These are phyloP conservation scores for Lophochroa leadbeateri DNA, from an alignment of 2,113 vertebrate genomes.

Conservation along the genomic window DNA sequence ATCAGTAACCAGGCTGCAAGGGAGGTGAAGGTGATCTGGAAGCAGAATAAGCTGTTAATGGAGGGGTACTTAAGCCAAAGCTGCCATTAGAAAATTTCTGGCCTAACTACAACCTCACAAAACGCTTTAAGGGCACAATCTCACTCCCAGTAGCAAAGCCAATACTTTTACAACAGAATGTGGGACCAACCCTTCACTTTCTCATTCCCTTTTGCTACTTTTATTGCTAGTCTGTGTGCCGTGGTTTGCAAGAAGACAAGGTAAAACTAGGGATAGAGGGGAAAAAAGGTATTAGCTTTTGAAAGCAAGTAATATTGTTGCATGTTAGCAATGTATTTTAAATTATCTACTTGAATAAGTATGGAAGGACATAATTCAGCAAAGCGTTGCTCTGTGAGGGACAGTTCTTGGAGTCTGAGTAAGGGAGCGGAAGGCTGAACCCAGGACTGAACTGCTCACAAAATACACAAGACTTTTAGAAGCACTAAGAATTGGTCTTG, in stretches of 20 bases:
- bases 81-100: not conserved
- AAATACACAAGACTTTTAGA: not conserved
- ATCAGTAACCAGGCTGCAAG: accelerated
- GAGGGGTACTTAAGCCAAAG: not conserved
- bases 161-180: not conserved
- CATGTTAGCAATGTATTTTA: not conserved
- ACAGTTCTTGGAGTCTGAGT: not conserved
- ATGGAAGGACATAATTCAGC: not conserved
- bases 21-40: not conserved
- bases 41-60: not conserved
- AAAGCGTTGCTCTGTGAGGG: not conserved
- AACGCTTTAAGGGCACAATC: not conserved
- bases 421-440: not conserved
- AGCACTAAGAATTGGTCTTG: not conserved
- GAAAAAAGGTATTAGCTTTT: not conserved
- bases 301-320: not conserved
- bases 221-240: not conserved
- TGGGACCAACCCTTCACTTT: not conserved
- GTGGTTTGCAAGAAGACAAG: not conserved
- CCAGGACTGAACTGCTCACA: not conserved
- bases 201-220: not conserved
- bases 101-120: not conserved
- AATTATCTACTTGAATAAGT: not conserved
- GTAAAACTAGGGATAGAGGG: not conserved
- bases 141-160: not conserved